Evolutionary conservation across 35 echinoderm and acorn worm genomes (phyloP), one percentile per base, ranked within the genome.

Genomic region (Holothuria glaberrima): DNA sequence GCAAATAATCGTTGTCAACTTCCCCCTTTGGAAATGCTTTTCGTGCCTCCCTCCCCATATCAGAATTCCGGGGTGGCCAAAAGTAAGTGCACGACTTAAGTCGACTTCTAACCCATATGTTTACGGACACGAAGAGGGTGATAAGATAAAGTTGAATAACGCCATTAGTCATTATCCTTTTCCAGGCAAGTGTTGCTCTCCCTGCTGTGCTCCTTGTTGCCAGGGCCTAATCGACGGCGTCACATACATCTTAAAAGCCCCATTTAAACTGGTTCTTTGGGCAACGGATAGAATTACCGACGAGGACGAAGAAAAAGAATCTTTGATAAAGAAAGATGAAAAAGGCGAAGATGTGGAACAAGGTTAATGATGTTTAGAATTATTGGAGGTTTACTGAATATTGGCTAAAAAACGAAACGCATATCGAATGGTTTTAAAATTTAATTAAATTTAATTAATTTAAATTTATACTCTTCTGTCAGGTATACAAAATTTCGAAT

Each of bases 151-250:
- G 9, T 73, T 38, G 6, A 9, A 6, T 1, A 73, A 27, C 26
- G 12, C 27, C 19, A 32, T 28, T 27, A 63, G 4, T 27, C 60
- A 27, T 63, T 63, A 4, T 2, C 25, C 25, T 27, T 12, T 63
- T 63, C 25, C 74, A 78, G 74, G 44, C 24, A 78, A 48, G 27
- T 21, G 12, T 13, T 78, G 74, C 19, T 48, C 6, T 48, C 74
- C 74, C 3, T 78, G 74, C 19, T 78, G 74, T 48, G 74, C 74
- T 3, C 74, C 74, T 48, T 78, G 74, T 21, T 78, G 74, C 1
- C 74, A 78, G 44, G 44, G 74, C 13, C 38, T 78, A 14, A 19
- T 56, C 5, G 74, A 78, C 33, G 41, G 5, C 7, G 41, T 48
- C 50, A 33, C 25, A 50, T 30, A 41, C 50, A 78, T 78, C 17